phyloP scores from a whole-genome alignment of 2,888 invertebrate genomes.

The Platycnemis pennipes region DNA sequence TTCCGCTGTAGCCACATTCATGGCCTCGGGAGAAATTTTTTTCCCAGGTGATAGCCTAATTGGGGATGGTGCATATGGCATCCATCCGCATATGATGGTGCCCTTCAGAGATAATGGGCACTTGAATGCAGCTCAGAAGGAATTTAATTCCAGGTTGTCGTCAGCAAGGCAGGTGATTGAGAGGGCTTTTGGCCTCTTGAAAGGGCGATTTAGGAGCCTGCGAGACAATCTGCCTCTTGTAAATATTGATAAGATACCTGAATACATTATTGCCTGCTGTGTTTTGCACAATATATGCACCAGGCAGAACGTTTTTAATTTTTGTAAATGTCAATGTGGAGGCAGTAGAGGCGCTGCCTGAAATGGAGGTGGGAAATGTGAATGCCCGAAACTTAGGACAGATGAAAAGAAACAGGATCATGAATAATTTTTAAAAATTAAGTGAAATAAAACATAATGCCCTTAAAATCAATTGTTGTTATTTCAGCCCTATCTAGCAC shows the following conservation, averaged over 20 bases:
- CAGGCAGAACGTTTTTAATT: too few species aligned
- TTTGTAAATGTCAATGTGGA: too few species aligned
- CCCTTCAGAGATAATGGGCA: not conserved
- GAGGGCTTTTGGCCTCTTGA: not conserved
- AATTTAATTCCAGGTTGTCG: not conserved
- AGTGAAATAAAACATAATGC: too few species aligned
- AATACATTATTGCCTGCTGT: not conserved
- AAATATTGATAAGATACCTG: not conserved
- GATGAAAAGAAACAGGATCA: too few species aligned
- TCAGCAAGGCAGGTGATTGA: not conserved
- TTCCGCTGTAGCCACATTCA: not conserved
- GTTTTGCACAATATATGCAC: not conserved
- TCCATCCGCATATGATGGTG: not conserved
- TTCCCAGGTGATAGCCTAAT: not conserved
- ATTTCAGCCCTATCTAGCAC: too few species aligned
- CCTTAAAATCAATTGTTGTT: too few species aligned
- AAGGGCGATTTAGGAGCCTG: not conserved
- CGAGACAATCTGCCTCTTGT: not conserved
- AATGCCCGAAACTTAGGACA: too few species aligned
- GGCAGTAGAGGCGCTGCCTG: too few species aligned
- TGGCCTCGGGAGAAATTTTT: not conserved
- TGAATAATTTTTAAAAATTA: too few species aligned
- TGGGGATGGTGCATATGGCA: not conserved
- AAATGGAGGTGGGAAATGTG: too few species aligned
- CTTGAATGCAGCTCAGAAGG: not conserved